phyloP scores from a whole-genome alignment of 1,140 invertebrate genomes.

The Pristionchus pacificus region DNA sequence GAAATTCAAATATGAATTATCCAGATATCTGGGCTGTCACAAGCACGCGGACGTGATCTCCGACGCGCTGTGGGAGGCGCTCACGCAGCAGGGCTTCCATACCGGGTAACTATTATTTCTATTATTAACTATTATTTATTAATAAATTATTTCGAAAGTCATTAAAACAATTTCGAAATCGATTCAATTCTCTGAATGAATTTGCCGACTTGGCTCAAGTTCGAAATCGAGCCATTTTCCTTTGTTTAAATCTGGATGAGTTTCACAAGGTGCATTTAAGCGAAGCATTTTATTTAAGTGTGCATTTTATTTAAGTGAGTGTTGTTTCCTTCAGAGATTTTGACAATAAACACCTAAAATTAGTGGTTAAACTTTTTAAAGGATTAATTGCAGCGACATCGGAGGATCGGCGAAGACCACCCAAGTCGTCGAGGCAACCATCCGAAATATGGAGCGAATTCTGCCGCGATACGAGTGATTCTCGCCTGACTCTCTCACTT shows the following conservation, averaged over 20 bases:
- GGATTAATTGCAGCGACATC: neutral
- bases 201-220: no score
- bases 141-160: no score
- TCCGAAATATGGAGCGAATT: constrained; percentile 39
- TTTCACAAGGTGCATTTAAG: no score
- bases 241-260: no score
- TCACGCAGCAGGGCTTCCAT: constrained; percentile 42
- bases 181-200: no score
- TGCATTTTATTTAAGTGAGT: no score
- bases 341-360: constrained; percentile 52
- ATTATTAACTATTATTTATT: neutral
- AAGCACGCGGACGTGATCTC: constrained; percentile 47
- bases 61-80: constrained; percentile 46
- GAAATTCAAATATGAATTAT: constrained; percentile 6
- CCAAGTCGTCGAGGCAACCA: constrained; percentile 46
- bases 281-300: no score
- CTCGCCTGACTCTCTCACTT: no score
- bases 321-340: no score
- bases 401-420: constrained; percentile 33
- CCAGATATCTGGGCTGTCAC: constrained; percentile 43
- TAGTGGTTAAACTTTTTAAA: constrained; percentile 6
- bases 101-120: neutral
- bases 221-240: no score
- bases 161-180: no score
- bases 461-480: no score